These are phyloP conservation scores for Strix aluco DNA, from an alignment of 2,113 vertebrate genomes.

Conservation along the genomic window DNA sequence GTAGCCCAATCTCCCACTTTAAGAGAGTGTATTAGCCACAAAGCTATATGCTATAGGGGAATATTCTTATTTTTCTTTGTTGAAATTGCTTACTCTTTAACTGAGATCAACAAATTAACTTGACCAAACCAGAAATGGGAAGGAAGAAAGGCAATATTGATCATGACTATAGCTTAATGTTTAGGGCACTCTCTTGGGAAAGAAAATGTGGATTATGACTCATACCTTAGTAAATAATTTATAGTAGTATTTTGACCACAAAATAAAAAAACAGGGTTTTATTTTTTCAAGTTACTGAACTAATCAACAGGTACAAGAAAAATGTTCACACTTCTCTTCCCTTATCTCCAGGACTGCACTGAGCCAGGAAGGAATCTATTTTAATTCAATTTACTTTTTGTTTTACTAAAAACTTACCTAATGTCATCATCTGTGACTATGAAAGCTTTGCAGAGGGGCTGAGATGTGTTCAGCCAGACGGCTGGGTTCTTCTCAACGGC, in stretches of 20 bases:
- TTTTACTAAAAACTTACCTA: constrained; percentile 67
- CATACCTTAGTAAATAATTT: background rate
- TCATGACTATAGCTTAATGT: background rate
- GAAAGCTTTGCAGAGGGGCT: constrained; percentile 91
- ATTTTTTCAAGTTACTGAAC: background rate
- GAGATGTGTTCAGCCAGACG: constrained; percentile 89
- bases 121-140: background rate
- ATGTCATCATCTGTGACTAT: constrained; percentile 92
- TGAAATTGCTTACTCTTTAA: background rate
- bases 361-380: background rate
- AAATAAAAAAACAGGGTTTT: background rate
- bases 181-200: background rate
- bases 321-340: background rate
- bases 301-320: background rate
- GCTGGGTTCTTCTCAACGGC: constrained; percentile 93
- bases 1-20: background rate
- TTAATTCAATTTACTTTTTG: background rate
- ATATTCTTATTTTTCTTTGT: background rate
- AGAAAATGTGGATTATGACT: background rate
- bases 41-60: background rate
- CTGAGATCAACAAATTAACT: background rate
- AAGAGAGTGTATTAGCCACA: background rate
- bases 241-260: background rate
- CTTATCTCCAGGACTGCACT: background rate
- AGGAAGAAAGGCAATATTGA: background rate